A percentile compares a stretch with the other conserved stretches of the same genome.
Evolutionary conservation across 2,888 invertebrate species (phyloP).

Genomic region (Lapara coniferarum): DNA sequence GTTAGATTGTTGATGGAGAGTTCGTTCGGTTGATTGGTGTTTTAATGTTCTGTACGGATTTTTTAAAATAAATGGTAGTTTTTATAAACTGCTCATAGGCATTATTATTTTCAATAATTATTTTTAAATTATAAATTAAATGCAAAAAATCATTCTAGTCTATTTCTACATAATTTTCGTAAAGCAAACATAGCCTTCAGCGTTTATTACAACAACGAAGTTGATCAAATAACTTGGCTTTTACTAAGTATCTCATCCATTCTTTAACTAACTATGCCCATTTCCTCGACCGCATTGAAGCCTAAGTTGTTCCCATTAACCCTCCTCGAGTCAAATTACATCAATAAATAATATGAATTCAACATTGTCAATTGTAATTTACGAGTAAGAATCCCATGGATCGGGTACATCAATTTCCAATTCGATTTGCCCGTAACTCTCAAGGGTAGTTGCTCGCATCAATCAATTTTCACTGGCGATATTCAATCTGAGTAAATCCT

Average conservation of each 20-base stretch:
- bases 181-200: too few relatives aligned
- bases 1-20: background rate
- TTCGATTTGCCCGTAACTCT: constrained; percentile 32
- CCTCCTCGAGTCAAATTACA: background rate
- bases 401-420: constrained; percentile 32
- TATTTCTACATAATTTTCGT: too few relatives aligned
- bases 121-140: too few relatives aligned
- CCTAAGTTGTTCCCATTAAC: constrained; percentile 14
- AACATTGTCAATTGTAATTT: constrained; percentile 12
- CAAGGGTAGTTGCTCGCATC: constrained; percentile 29
- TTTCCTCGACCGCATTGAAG: background rate
- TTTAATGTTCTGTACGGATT: too few relatives aligned
- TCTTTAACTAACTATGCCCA: background rate
- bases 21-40: background rate
- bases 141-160: too few relatives aligned
- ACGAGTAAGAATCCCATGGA: background rate
- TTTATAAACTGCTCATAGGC: too few relatives aligned
- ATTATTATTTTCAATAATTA: too few relatives aligned
- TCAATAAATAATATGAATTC: constrained; percentile 13
- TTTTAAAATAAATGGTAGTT: too few relatives aligned
- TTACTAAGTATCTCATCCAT: background rate
- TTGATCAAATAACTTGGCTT: background rate
- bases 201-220: background rate
- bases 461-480: constrained; percentile 27
- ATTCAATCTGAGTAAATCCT: constrained; percentile 26